A percentile compares a stretch with the other conserved stretches of the same genome.
phyloP scores from a whole-genome alignment of 2,113 vertebrate species.

The Nothoprocta pentlandii region DNA sequence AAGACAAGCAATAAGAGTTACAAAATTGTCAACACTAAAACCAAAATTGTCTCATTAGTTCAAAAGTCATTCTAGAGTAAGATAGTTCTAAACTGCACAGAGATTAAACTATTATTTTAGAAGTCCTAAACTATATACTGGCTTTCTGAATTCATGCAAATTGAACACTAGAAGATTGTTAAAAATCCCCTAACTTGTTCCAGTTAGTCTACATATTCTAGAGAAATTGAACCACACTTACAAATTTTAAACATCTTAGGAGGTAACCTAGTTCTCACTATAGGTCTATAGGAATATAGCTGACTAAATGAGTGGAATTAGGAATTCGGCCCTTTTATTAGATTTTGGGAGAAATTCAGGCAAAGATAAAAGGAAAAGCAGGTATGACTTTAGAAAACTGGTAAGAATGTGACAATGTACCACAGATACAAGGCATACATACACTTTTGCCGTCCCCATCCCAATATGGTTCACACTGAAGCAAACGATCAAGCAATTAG shows the following conservation, averaged over 20 bases:
- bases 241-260: background rate
- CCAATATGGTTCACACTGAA: constrained; percentile 10
- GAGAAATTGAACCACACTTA: background rate
- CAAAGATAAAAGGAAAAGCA: background rate
- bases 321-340: background rate
- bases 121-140: background rate
- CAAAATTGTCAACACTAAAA: background rate
- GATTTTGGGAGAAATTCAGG: background rate
- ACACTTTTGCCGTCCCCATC: constrained; percentile 6
- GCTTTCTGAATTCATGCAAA: background rate
- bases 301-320: background rate
- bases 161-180: background rate
- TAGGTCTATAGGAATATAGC: background rate
- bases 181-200: rapidly evolving
- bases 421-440: background rate
- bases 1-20: background rate
- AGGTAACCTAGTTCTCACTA: background rate
- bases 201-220: background rate
- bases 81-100: background rate
- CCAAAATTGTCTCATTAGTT: background rate
- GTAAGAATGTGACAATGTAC: background rate
- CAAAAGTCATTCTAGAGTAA: background rate
- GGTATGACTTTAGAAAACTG: background rate
- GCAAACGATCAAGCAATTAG: constrained; percentile 14
- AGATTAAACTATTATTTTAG: background rate